Evolutionary conservation across 92 coral and sea anemone species (phyloP).

Genomic region (Isaurus tuberculatus): DNA sequence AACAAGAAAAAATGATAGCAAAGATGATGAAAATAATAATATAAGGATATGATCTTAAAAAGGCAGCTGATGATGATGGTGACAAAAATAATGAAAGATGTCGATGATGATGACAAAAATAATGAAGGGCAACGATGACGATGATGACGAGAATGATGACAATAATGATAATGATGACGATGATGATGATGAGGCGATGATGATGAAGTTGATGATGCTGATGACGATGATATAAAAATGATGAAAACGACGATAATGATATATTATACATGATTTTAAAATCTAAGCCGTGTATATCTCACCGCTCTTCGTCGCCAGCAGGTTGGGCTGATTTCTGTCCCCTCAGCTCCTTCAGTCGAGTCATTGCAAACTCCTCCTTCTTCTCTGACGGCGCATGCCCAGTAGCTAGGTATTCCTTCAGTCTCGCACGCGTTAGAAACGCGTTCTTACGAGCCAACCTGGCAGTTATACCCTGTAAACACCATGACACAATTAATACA

Average conservation of each 20-base stretch:
- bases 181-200: background rate
- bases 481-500: background rate
- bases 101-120: background rate
- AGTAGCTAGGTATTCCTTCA: slow-evolving; percentile 86
- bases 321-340: slow-evolving; percentile 68
- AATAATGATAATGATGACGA: background rate
- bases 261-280: background rate
- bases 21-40: no score
- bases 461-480: slow-evolving; percentile 80
- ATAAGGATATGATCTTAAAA: no score
- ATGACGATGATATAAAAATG: background rate
- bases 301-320: slow-evolving; percentile 63
- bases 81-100: background rate
- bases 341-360: slow-evolving; percentile 85
- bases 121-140: background rate
- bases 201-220: background rate
- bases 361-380: slow-evolving; percentile 86
- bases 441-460: slow-evolving; percentile 94
- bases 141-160: background rate
- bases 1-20: no score
- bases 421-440: slow-evolving; percentile 88
- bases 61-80: background rate
- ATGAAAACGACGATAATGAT: background rate
- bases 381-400: slow-evolving; percentile 85
- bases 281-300: background rate